Conservation (phyloP, 1,140 invertebrate species). For the Eumeta japonica region DNA sequence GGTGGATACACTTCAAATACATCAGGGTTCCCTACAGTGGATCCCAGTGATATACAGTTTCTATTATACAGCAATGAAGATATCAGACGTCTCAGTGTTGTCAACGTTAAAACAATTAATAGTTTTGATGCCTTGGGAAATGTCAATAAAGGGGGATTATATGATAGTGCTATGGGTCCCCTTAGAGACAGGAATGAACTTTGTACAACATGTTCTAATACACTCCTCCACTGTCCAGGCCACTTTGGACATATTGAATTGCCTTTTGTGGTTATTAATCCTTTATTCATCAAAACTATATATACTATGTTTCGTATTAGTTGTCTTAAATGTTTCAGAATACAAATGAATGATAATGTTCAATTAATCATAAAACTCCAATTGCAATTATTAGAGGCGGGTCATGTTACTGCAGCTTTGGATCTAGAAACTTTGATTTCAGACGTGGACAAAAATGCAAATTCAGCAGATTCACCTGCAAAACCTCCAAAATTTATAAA, state of each 20-base stretch:
- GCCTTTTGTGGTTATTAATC: conserved; percentile 89
- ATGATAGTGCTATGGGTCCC: conserved; percentile 78
- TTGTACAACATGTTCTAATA: conserved; percentile 81
- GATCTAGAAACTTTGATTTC: conserved; percentile 62
- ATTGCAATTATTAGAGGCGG: conserved; percentile 72
- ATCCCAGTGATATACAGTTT: conserved; percentile 63
- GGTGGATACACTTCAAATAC: conserved; percentile 22
- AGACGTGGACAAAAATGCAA: conserved; percentile 34
- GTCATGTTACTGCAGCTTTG: conserved; percentile 70
- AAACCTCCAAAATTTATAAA: conserved; percentile 37
- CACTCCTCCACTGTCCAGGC: conserved; percentile 75
- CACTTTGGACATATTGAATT: conserved; percentile 95
- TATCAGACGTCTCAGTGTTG: conserved; percentile 82
- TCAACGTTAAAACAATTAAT: conserved; percentile 78
- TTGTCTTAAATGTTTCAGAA: conserved; percentile 69
- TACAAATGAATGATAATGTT: conserved; percentile 70
- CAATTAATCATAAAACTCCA: conserved; percentile 71
- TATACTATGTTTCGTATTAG: conserved; percentile 66
- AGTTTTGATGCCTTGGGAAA: conserved; percentile 86
- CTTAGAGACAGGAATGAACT: conserved; percentile 62
- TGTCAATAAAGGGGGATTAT: conserved; percentile 78
- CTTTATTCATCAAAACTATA: conserved; percentile 80
- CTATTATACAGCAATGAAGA: conserved; percentile 78
- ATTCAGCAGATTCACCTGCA: conserved; percentile 20
- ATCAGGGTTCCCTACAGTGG: conserved; percentile 34